These are phyloP conservation scores for Drosophila buzzatii DNA, from an alignment of 2,888 invertebrate species.

Conservation along the genomic window DNA sequence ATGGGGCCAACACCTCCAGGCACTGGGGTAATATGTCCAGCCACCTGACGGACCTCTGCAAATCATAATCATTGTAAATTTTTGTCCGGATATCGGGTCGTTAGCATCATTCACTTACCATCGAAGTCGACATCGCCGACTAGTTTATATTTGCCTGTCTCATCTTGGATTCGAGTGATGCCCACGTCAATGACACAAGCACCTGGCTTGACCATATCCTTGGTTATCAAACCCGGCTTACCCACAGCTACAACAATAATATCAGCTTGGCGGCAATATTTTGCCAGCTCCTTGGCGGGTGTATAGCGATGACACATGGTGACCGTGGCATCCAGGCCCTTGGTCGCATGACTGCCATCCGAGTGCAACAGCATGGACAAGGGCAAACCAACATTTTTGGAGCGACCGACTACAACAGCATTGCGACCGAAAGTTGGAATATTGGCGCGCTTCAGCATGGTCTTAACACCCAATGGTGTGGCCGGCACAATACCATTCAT, in stretches of 20 bases:
- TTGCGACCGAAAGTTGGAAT: slow-evolving; percentile 94
- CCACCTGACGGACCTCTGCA: slow-evolving; percentile 91
- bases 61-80: slow-evolving; percentile 43
- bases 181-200: slow-evolving; percentile 96
- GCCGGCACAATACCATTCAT: slow-evolving; percentile 92
- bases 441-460: slow-evolving; percentile 86
- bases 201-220: slow-evolving; percentile 95
- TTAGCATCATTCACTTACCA: slow-evolving; percentile 85
- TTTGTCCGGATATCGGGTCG: neutral
- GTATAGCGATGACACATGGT: slow-evolving; percentile 96
- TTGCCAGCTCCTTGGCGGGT: slow-evolving; percentile 90
- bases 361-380: slow-evolving; percentile 94
- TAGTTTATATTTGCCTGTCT: slow-evolving; percentile 89
- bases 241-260: slow-evolving; percentile 87
- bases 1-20: slow-evolving; percentile 97
- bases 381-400: slow-evolving; percentile 96
- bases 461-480: slow-evolving; percentile 89
- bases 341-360: slow-evolving; percentile 89
- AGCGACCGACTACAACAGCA: slow-evolving; percentile 94
- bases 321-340: slow-evolving; percentile 94
- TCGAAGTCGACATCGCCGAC: slow-evolving; percentile 97
- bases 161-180: slow-evolving; percentile 90
- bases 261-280: slow-evolving; percentile 87
- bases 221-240: slow-evolving; percentile 90
- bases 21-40: slow-evolving; percentile 94